Conservation (phyloP, 23 tunicate species). For the Pegea sp. region DNA sequence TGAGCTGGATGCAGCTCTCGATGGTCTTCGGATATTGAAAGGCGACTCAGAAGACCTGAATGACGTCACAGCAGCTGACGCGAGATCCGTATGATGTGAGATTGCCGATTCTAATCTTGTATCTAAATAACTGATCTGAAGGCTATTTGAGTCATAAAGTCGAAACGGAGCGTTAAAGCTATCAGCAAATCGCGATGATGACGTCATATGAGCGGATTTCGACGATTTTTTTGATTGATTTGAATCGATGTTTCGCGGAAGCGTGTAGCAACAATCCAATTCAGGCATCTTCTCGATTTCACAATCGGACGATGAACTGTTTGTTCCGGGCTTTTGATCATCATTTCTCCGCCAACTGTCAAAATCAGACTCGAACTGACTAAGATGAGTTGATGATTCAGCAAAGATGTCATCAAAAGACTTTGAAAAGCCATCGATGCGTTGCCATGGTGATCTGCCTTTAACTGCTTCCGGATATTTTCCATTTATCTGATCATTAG, state of each 20-base stretch:
- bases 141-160: slow-evolving; percentile 65
- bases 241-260: background rate
- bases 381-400: background rate
- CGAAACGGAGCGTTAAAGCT: slow-evolving; percentile 8
- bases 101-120: slow-evolving; percentile 3
- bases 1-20: background rate
- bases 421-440: background rate
- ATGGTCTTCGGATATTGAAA: background rate
- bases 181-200: background rate
- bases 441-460: background rate
- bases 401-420: background rate
- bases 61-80: background rate
- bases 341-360: background rate
- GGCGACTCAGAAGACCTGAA: background rate
- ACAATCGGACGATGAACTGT: background rate
- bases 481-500: too few species aligned
- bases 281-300: background rate
- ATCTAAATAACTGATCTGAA: slow-evolving; percentile 51
- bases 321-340: background rate
- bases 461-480: background rate
- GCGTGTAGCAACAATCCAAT: background rate
- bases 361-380: background rate
- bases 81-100: background rate
- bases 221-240: too few species aligned
- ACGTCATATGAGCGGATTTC: background rate